Conservation (phyloP, 2,797 vertebrate genomes). For the Aphelocoma californica region DNA sequence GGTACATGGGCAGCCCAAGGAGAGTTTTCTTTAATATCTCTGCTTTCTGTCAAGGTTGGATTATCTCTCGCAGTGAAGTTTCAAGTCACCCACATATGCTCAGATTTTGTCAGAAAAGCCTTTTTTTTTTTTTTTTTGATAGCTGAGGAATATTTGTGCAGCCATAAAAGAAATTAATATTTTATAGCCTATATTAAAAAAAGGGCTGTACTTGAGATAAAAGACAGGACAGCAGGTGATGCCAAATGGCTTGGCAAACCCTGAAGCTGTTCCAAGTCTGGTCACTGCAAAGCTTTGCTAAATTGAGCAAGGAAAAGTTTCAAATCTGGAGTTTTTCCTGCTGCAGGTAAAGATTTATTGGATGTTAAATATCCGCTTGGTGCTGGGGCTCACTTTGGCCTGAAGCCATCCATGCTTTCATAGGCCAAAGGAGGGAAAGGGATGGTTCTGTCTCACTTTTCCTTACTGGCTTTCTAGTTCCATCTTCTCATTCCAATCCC, state of each 20-base stretch:
- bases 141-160: slow-evolving; percentile 9
- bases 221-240: not conserved
- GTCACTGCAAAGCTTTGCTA: not conserved
- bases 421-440: not conserved
- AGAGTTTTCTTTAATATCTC: not conserved
- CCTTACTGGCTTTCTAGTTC: not conserved
- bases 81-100: not conserved
- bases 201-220: not conserved
- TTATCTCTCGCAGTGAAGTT: not conserved
- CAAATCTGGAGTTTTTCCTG: not conserved
- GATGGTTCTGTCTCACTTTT: not conserved
- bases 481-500: not conserved
- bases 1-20: not conserved
- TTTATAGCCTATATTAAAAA: slow-evolving; percentile 7
- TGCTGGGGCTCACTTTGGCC: not conserved
- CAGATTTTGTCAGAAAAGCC: not conserved
- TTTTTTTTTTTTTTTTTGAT: not conserved
- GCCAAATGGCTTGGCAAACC: slow-evolving; percentile 43
- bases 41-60: not conserved
- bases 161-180: not conserved
- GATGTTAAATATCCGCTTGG: not conserved
- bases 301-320: slow-evolving; percentile 31
- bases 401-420: not conserved
- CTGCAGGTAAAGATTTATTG: slow-evolving; percentile 26
- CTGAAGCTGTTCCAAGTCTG: not conserved